These are phyloP conservation scores for Antheraea pernyi DNA, from an alignment of 1,140 invertebrate genomes.

Conservation along the genomic window DNA sequence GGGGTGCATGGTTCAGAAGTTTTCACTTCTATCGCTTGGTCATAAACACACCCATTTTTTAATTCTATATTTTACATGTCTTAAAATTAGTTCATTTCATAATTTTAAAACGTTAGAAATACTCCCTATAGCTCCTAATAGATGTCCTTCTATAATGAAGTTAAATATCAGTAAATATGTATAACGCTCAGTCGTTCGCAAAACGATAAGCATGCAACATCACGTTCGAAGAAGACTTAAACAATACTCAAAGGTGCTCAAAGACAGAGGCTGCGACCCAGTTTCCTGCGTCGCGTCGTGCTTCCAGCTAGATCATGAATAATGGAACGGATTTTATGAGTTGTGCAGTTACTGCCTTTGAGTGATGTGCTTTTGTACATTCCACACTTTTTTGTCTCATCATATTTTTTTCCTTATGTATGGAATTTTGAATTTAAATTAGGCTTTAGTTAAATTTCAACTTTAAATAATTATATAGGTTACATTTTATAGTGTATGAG, in stretches of 20 bases:
- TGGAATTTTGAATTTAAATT: no score
- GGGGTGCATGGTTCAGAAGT: no score
- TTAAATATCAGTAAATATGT: neutral
- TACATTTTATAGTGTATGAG: no score
- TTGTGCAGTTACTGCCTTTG: constrained; percentile 7
- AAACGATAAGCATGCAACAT: neutral
- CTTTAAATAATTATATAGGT: no score
- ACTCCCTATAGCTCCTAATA: no score
- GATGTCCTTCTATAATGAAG: neutral
- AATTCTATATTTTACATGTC: no score
- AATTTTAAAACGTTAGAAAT: no score
- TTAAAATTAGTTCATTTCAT: no score
- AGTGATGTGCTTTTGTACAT: neutral
- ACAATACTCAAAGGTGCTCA: constrained; percentile 4
- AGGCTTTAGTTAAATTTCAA: no score
- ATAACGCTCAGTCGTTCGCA: neutral
- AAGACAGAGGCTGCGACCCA: neutral
- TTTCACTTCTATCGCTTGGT: no score
- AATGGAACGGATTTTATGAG: constrained; percentile 11
- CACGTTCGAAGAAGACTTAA: constrained; percentile 1
- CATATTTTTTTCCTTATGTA: no score
- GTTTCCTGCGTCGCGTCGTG: neutral
- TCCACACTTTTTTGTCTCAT: neutral
- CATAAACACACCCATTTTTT: no score
- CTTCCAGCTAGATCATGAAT: constrained; percentile 7